A percentile compares a stretch with the other conserved stretches of the same genome.
Conservation (phyloP, 2,888 invertebrate species). For the Calameuta idolon region DNA sequence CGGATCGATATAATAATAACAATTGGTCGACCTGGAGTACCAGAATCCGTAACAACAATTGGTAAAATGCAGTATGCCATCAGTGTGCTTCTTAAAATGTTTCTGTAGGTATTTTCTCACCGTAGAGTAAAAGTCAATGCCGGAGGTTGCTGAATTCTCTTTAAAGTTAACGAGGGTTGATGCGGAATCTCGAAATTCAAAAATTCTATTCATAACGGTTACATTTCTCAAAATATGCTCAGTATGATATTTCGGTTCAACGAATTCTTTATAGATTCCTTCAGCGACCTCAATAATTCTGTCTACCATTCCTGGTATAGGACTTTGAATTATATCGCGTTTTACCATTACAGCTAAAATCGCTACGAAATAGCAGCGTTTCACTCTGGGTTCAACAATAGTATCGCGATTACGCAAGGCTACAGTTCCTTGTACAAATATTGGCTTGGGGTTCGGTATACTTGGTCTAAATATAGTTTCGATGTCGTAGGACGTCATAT, state of each 20-base stretch:
- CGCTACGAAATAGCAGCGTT: conserved; percentile 60
- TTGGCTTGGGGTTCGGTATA: conserved; percentile 40
- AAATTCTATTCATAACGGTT: conserved; percentile 55
- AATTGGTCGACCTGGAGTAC: conserved; percentile 52
- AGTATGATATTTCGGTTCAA: conserved; percentile 49
- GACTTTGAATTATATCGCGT: conserved; percentile 58
- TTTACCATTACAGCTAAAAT: conserved; percentile 54
- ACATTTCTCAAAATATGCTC: conserved; percentile 56
- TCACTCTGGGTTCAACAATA: conserved; percentile 52
- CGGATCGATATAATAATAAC: conserved; percentile 61
- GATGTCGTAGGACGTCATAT: conserved; percentile 39
- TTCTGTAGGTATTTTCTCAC: conserved; percentile 47
- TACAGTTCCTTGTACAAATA: conserved; percentile 53
- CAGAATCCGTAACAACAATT: conserved; percentile 64
- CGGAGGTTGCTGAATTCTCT: conserved; percentile 33
- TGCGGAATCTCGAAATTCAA: conserved; percentile 57
- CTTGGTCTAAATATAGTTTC: conserved; percentile 48
- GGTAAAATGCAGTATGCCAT: conserved; percentile 58
- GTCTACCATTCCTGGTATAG: conserved; percentile 53
- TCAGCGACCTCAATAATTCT: conserved; percentile 55
- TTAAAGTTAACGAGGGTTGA: conserved; percentile 37
- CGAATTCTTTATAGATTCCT: conserved; percentile 49
- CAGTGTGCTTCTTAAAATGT: conserved; percentile 43
- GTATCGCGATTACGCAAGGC: conserved; percentile 44
- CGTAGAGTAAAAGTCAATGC: conserved; percentile 36